These are phyloP conservation scores for Cinara cedri DNA, from an alignment of 2,888 invertebrate genomes.

Conservation along the genomic window DNA sequence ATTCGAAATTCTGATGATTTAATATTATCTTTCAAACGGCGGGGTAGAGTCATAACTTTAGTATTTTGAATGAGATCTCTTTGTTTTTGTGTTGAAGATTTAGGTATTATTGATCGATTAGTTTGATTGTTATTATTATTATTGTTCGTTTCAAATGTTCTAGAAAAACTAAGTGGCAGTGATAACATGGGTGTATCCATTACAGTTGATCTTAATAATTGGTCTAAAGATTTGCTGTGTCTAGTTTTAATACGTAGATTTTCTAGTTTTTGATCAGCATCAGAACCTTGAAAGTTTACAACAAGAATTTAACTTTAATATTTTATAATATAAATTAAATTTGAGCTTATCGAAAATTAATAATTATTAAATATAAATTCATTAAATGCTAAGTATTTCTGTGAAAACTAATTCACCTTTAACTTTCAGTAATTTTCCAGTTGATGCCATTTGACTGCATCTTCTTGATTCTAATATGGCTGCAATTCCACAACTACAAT, in stretches of 20 bases:
- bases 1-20: slow-evolving; percentile 45
- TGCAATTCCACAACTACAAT: slow-evolving; percentile 73
- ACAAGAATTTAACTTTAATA: not conserved
- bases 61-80: slow-evolving; percentile 27
- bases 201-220: slow-evolving; percentile 65
- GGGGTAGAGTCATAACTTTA: slow-evolving; percentile 46
- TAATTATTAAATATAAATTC: not conserved
- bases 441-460: slow-evolving; percentile 51
- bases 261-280: slow-evolving; percentile 41
- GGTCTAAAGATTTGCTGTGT: slow-evolving; percentile 83
- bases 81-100: slow-evolving; percentile 17
- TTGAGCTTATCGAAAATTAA: not conserved
- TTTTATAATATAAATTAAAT: too few relatives aligned
- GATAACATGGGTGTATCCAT: slow-evolving; percentile 59
- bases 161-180: slow-evolving; percentile 62
- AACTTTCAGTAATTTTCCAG: slow-evolving; percentile 38
- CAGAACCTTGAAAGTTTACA: slow-evolving; percentile 16
- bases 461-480: slow-evolving; percentile 69
- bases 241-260: slow-evolving; percentile 64
- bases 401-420: slow-evolving; percentile 16
- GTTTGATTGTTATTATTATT: slow-evolving; percentile 38
- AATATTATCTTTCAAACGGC: slow-evolving; percentile 35
- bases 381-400: not conserved
- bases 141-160: slow-evolving; percentile 44
- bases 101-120: slow-evolving; percentile 17